Percentiles rank a stretch among this genome's conserved stretches.
Conservation (phyloP, 2,888 invertebrate species). For the Phalera bucephala region DNA sequence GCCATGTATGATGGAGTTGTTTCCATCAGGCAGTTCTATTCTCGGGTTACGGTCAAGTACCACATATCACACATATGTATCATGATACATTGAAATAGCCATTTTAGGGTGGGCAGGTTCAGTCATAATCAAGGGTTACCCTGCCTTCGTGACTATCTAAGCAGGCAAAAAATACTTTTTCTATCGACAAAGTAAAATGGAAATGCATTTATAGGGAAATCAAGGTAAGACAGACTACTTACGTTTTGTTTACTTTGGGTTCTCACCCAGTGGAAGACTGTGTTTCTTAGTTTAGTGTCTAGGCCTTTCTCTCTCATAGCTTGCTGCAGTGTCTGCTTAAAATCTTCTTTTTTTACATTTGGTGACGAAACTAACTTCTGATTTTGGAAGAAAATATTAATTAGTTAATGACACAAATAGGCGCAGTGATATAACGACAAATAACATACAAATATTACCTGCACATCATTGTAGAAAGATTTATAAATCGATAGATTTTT, state of each 20-base stretch:
- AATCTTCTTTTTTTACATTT: slow-evolving; percentile 89
- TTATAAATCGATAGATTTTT: slow-evolving; percentile 89
- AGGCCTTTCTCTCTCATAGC: slow-evolving; percentile 90
- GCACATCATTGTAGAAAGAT: slow-evolving; percentile 90
- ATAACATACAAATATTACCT: slow-evolving; percentile 81
- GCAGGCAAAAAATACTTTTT: too few species aligned
- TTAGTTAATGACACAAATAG: too few species aligned
- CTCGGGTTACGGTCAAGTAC: too few species aligned
- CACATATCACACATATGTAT: too few species aligned
- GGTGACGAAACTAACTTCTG: slow-evolving; percentile 91
- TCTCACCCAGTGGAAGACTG: slow-evolving; percentile 92
- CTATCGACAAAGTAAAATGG: too few species aligned
- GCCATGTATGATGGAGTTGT: too few species aligned
- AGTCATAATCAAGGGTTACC: too few species aligned
- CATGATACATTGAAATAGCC: too few species aligned
- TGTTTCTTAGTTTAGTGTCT: slow-evolving; percentile 92
- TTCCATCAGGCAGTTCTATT: too few species aligned
- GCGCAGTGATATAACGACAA: neutral
- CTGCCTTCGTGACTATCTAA: too few species aligned
- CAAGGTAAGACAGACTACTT: slow-evolving; percentile 29
- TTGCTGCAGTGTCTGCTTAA: slow-evolving; percentile 89
- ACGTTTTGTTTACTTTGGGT: slow-evolving; percentile 73
- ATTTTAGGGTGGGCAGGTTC: too few species aligned
- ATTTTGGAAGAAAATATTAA: slow-evolving; percentile 8
- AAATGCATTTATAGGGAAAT: too few species aligned